Evolutionary conservation across 2,113 vertebrate species (phyloP).

Genomic region (Galbula dea): DNA sequence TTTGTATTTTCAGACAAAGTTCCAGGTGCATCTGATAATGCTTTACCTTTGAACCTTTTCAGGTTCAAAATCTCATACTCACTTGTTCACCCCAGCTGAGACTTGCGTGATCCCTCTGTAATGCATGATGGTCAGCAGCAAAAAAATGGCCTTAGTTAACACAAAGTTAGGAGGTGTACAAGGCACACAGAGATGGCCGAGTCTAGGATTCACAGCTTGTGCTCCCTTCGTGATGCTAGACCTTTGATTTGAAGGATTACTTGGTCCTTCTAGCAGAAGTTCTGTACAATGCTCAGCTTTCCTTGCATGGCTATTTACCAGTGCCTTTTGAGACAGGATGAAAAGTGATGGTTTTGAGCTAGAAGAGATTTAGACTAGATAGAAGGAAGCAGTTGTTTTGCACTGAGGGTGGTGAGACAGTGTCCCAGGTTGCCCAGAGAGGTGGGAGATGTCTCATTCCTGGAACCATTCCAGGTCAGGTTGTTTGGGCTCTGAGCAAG

Average conservation of each 20-base stretch:
- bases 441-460: background rate
- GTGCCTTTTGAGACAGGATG: background rate
- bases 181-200: background rate
- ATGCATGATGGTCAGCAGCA: background rate
- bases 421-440: background rate
- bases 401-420: background rate
- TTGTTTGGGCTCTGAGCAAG: background rate
- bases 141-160: no score
- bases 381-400: background rate
- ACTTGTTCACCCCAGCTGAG: background rate
- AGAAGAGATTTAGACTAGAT: background rate
- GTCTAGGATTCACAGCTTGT: background rate
- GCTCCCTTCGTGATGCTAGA: background rate
- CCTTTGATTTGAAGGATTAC: background rate
- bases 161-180: no score
- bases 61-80: background rate
- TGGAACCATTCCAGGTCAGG: background rate
- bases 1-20: background rate
- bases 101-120: background rate
- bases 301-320: background rate
- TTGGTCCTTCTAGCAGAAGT: background rate
- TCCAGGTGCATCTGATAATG: background rate
- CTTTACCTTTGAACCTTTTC: background rate
- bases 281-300: background rate
- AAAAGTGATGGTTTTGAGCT: background rate